Conservation (phyloP, 1,140 invertebrate genomes). For the Neomicropteryx cornuta region DNA sequence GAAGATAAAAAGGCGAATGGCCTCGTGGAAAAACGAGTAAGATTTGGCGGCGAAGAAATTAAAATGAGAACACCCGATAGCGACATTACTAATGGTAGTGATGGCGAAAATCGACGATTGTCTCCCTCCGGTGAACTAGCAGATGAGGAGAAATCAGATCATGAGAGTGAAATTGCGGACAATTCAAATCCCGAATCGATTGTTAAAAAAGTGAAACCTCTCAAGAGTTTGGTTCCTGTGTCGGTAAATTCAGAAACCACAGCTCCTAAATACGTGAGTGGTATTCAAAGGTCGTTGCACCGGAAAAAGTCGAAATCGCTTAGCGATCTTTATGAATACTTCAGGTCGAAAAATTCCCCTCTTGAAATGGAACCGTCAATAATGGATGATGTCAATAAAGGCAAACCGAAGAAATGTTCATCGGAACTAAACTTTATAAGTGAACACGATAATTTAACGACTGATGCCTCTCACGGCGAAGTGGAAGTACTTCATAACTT, state of each 20-base stretch:
- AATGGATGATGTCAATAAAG: constrained; percentile 13
- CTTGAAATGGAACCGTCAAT: not conserved
- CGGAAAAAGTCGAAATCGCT: constrained; percentile 37
- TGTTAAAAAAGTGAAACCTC: not conserved
- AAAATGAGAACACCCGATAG: constrained; percentile 75
- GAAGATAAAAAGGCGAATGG: constrained; percentile 42
- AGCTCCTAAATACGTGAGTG: constrained; percentile 8
- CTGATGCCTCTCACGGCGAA: constrained; percentile 44
- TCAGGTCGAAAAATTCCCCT: constrained; percentile 25
- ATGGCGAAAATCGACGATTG: constrained; percentile 33
- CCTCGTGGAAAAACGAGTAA: constrained; percentile 48
- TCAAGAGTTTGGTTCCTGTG: constrained; percentile 13
- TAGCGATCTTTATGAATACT: constrained; percentile 36
- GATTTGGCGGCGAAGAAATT: constrained; percentile 72
- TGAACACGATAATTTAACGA: too few relatives aligned
- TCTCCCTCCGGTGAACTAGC: too few relatives aligned
- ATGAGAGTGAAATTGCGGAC: too few relatives aligned
- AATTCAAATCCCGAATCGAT: too few relatives aligned
- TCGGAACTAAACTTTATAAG: too few relatives aligned
- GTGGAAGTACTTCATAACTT: constrained; percentile 52
- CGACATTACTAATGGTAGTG: constrained; percentile 44
- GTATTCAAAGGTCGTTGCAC: too few relatives aligned
- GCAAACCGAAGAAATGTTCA: constrained; percentile 19
- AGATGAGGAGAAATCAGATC: too few relatives aligned
- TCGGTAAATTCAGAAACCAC: constrained; percentile 7